Evolutionary conservation across 2,113 vertebrate genomes (phyloP).

Genomic region (Quiscalus mexicanus): DNA sequence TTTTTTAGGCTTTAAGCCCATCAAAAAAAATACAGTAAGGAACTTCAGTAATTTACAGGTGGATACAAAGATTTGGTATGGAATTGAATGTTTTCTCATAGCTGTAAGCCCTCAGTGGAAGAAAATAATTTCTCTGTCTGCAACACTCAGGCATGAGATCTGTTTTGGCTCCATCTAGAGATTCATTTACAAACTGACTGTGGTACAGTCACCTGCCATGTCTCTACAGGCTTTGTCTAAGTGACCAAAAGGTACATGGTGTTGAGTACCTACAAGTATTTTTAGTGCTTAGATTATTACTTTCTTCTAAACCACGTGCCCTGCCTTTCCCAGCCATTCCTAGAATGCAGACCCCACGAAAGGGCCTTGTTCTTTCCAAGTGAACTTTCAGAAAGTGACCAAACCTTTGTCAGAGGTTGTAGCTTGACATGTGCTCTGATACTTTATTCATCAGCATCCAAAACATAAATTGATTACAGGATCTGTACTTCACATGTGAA

Average conservation of each 20-base stretch:
- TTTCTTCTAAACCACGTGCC: rapidly evolving
- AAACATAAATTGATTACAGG: not conserved
- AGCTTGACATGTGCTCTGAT: not conserved
- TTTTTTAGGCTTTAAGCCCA: not conserved
- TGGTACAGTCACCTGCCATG: not conserved
- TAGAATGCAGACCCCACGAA: rapidly evolving
- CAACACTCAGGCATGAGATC: not conserved
- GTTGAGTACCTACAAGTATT: not conserved
- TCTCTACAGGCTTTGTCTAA: not conserved
- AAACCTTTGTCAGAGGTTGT: not conserved
- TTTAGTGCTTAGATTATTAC: not conserved
- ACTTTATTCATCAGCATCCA: not conserved
- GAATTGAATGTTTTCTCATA: not conserved
- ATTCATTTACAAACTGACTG: slow-evolving; percentile 8
- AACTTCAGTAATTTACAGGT: not conserved
- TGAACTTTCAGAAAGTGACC: not conserved
- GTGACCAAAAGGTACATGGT: rapidly evolving
- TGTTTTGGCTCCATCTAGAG: slow-evolving; percentile 60
- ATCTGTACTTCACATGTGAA: not conserved
- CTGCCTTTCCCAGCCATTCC: not conserved
- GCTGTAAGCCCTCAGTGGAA: not conserved
- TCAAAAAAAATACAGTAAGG: not conserved
- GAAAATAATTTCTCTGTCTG: not conserved
- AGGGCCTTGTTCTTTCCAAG: not conserved
- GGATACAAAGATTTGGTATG: not conserved